Evolutionary conservation across 2,113 vertebrate genomes (phyloP).

Genomic region (Andinoacara biseriatus): DNA sequence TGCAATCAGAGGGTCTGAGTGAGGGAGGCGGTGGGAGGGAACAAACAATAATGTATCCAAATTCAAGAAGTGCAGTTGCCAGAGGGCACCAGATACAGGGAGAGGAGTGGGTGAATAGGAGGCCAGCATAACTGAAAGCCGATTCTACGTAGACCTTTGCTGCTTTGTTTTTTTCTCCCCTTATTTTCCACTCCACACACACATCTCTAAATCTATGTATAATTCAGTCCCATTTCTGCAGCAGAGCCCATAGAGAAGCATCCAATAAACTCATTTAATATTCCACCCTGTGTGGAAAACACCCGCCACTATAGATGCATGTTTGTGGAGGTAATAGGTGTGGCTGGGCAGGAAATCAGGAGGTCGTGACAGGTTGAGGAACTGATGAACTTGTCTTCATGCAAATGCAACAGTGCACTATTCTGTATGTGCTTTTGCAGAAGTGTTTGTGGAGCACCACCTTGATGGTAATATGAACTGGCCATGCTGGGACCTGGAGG

Average conservation of each 20-base stretch:
- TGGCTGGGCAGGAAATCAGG: conserved; percentile 46
- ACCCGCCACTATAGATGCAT: conserved; percentile 43
- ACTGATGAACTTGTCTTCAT: conserved; percentile 54
- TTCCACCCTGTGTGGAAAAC: conserved; percentile 41
- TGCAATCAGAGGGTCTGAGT: conserved; percentile 65
- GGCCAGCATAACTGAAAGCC: conserved; percentile 50
- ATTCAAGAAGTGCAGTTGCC: conserved; percentile 63
- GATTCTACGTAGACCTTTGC: conserved; percentile 47
- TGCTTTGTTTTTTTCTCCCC: conserved; percentile 35
- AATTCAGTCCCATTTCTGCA: conserved; percentile 48
- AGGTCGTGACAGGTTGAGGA: conserved; percentile 49
- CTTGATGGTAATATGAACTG: conserved; percentile 39
- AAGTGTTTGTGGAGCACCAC: conserved; percentile 34
- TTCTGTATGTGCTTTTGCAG: conserved; percentile 24
- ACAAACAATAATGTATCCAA: conserved; percentile 55
- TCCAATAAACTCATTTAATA: conserved; percentile 48
- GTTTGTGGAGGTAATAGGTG: conserved; percentile 49
- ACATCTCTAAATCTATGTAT: conserved; percentile 58
- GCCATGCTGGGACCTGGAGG: conserved; percentile 24
- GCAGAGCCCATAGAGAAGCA: conserved; percentile 24
- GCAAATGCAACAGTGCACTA: conserved; percentile 37
- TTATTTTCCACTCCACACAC: neutral
- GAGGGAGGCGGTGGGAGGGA: conserved; percentile 34
- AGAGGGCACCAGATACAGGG: conserved; percentile 38
- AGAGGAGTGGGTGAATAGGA: conserved; percentile 25